Evolutionary conservation across 2,797 vertebrate species (phyloP).

Genomic region (Karalla daura): DNA sequence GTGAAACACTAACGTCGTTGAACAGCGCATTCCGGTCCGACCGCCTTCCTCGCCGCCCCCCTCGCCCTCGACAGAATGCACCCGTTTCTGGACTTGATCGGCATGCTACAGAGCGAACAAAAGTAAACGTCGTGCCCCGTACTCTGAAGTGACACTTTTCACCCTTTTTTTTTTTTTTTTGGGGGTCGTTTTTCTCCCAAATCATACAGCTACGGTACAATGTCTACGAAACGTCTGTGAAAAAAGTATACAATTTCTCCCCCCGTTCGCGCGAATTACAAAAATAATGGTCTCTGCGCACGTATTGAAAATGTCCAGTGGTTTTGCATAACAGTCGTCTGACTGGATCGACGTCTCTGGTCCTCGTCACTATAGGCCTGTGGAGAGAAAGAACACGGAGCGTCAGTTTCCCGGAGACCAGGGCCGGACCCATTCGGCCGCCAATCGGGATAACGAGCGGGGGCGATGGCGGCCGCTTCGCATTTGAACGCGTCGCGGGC

Average conservation of each 20-base stretch:
- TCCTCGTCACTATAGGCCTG: conserved; percentile 84
- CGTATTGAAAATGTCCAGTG: conserved; percentile 84
- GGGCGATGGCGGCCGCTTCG: conserved; percentile 74
- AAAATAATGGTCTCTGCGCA: conserved; percentile 85
- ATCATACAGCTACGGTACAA: conserved; percentile 75
- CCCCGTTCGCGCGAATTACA: conserved; percentile 74
- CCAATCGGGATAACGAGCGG: conserved; percentile 78
- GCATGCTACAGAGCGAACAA: conserved; percentile 82
- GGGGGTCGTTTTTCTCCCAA: too few relatives aligned
- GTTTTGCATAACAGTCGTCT: conserved; percentile 88
- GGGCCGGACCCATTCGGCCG: conserved; percentile 73
- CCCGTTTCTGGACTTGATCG: conserved; percentile 60
- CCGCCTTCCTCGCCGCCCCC: conserved; percentile 49
- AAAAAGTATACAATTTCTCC: conserved; percentile 85
- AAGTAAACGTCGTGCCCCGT: conserved; percentile 75
- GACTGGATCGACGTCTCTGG: conserved; percentile 75
- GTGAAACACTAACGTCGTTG: conserved; percentile 51
- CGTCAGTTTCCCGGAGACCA: conserved; percentile 79
- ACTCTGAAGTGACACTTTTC: conserved; percentile 71
- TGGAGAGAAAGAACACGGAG: conserved; percentile 72
- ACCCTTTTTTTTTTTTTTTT: too few relatives aligned
- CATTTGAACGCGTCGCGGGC: conserved; percentile 76
- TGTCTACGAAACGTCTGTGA: conserved; percentile 84
- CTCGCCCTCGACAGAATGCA: conserved; percentile 68
- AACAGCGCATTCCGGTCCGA: conserved; percentile 65